These are phyloP conservation scores for Myotis vivesi DNA, from an alignment of 2,797 vertebrate genomes.

Conservation along the genomic window DNA sequence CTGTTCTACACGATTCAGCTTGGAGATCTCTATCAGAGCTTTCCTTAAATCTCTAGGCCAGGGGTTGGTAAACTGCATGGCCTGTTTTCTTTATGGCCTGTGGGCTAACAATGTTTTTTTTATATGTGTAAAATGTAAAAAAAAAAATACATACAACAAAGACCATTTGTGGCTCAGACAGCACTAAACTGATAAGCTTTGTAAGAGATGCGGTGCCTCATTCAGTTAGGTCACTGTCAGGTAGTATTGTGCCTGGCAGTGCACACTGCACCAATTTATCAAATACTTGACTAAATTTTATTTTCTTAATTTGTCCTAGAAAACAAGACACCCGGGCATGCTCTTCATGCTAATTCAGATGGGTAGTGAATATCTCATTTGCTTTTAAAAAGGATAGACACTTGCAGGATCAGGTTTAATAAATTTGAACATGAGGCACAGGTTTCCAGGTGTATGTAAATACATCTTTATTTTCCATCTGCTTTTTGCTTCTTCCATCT, in stretches of 20 bases:
- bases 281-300: not conserved
- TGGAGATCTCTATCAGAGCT: not conserved
- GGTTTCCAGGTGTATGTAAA: not conserved
- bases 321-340: conserved; percentile 14
- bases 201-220: not conserved
- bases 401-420: conserved; percentile 48
- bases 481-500: not conserved
- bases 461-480: not conserved
- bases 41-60: not conserved
- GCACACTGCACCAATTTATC: not conserved
- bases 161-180: not conserved
- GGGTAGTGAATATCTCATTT: not conserved
- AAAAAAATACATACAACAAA: not conserved
- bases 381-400: not conserved
- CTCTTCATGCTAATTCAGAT: conserved; percentile 7
- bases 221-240: not conserved
- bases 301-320: not conserved
- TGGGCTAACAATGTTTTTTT: conserved; percentile 6
- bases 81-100: not conserved
- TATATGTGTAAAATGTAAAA: not conserved
- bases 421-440: conserved; percentile 37
- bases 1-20: not conserved
- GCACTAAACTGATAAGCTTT: not conserved
- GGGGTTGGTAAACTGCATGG: not conserved
- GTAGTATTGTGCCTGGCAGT: not conserved